Evolutionary conservation across 2,888 invertebrate genomes (phyloP).

Genomic region (Yponomeuta cagnagella): DNA sequence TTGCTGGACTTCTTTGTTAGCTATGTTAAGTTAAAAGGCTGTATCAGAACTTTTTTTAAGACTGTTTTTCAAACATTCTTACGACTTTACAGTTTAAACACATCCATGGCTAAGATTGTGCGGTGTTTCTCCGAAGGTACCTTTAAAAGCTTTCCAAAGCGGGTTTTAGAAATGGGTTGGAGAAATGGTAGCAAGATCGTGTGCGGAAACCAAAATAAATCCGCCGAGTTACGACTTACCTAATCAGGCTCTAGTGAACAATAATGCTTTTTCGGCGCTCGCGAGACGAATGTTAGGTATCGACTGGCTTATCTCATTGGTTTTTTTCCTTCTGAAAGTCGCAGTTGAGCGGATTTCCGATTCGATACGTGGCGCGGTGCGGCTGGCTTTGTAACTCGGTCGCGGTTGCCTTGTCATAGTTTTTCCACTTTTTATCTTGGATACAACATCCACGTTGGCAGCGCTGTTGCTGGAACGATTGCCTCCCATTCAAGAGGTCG

Average conservation of each 20-base stretch:
- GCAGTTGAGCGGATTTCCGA: slow-evolving; percentile 35
- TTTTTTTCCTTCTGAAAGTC: slow-evolving; percentile 36
- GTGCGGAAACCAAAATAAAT: slow-evolving; percentile 1
- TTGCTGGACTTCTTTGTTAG: too few species aligned
- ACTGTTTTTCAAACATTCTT: too few species aligned
- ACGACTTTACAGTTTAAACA: slow-evolving; percentile 28
- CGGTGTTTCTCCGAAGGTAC: background rate
- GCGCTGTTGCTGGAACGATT: too few species aligned
- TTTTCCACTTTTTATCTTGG: background rate
- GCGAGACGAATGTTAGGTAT: slow-evolving; percentile 23
- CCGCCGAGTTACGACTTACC: background rate
- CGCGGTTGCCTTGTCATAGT: background rate
- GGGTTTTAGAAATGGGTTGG: too few species aligned
- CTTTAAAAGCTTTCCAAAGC: background rate
- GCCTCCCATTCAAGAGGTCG: too few species aligned
- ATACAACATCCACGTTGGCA: background rate
- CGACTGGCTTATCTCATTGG: slow-evolving; percentile 35
- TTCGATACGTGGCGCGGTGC: slow-evolving; percentile 30
- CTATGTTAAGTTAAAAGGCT: too few species aligned
- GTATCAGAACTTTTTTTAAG: too few species aligned
- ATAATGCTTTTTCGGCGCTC: slow-evolving; percentile 9
- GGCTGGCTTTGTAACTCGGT: background rate
- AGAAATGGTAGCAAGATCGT: background rate
- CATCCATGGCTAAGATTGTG: slow-evolving; percentile 24
- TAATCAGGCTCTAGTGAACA: background rate